Conservation (phyloP, 2,113 vertebrate species). For the Dipodomys ordii region DNA sequence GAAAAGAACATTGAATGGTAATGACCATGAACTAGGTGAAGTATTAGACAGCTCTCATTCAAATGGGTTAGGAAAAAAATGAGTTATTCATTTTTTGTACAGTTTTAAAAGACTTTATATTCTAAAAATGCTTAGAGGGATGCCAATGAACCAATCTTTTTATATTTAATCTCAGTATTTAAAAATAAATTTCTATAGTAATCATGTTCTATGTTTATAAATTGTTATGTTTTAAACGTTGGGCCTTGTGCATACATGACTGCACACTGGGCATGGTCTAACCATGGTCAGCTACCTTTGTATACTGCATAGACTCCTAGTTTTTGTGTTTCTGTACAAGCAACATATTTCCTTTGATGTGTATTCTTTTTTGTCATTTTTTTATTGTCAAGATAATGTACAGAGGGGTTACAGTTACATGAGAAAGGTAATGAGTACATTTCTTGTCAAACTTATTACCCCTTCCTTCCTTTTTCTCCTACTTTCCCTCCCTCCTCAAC, state of each 20-base stretch:
- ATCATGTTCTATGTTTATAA: neutral
- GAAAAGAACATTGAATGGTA: neutral
- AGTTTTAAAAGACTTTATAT: conserved; percentile 28
- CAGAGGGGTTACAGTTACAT: too few species aligned
- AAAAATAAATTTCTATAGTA: conserved; percentile 9
- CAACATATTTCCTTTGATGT: too few species aligned
- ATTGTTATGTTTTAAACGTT: neutral
- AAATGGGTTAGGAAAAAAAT: neutral
- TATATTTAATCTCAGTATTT: conserved; percentile 4
- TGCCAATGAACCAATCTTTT: conserved; percentile 7
- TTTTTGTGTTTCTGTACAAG: too few species aligned
- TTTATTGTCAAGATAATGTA: too few species aligned
- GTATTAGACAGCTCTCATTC: neutral
- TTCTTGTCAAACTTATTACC: too few species aligned
- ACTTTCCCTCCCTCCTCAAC: too few species aligned
- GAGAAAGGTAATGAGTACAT: too few species aligned
- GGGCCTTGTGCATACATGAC: neutral
- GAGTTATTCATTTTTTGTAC: neutral
- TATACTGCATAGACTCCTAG: too few species aligned
- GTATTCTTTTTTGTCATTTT: neutral
- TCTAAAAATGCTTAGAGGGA: conserved; percentile 28
- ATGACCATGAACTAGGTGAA: neutral
- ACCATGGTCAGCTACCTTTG: too few species aligned
- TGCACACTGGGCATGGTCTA: fast-evolving
- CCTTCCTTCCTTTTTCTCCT: too few species aligned